Base-by-base conservation (phyloP, 1,140 invertebrate genomes). In the Pseudomyrmex concolor region DNA sequence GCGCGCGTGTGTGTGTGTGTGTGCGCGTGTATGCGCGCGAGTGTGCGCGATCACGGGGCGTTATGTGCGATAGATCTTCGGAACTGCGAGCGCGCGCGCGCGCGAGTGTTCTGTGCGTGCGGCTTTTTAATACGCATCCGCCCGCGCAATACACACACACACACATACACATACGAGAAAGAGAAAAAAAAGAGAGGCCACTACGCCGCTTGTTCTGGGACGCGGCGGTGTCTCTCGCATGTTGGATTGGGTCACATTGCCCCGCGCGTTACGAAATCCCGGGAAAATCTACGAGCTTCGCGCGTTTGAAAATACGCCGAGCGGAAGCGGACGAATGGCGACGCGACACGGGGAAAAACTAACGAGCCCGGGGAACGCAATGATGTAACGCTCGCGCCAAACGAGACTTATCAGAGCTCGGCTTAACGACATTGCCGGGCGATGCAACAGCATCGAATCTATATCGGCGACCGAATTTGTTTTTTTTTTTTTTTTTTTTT, bases 221-320 rank as follows among this genome's bases (percentile, higher is more conserved):
- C 83, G 74, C 84, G 34, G 34, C 34, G 34, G 4, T 34, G 34
- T 34, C 74, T 63, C 59, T 59, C 78, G 60, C 83, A 74, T 22
- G 17, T 25, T 15, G 54, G 82, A 89, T 91, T 90, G 90, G 90
- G 72, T 91, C 89, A 90, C 80, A 85, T 60, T 55, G 60, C 60
- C 73, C 67, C 68, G 62, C n/a, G 60, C 80, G 76, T 90, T 90
- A 88, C 89, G 89, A 89, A 91, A 90, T 90, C 54, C 78, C 74
- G 87, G 34, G 84, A 84, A 86, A 91, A 88, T 90, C 86, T 90
- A 89, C 82, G 88, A 76, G 67, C 43, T 67, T 1, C 57, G 63
- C 60, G 43, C 62, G 81, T 68, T 82, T 74, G 68, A 74, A 74
- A 74, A 74, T 82, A 74, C 78, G 48, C 57, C 45, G 45, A 51